phyloP scores from a whole-genome alignment of 2,888 invertebrate species.

The Crossocerus cetratus region DNA sequence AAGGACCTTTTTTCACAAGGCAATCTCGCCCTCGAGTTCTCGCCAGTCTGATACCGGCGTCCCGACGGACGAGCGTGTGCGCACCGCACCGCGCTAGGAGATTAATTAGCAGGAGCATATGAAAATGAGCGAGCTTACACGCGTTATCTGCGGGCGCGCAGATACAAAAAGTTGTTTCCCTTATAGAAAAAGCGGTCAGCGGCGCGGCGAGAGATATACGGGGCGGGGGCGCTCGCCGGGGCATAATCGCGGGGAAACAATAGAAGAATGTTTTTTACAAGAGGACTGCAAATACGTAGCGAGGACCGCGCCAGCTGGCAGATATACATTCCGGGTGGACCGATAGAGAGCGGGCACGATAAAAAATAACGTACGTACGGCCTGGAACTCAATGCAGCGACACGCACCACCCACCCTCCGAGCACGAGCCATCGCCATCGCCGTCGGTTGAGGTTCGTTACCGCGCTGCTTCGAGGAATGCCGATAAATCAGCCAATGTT shows the following conservation, averaged over 20 bases:
- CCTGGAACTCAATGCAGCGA: conserved; percentile 9
- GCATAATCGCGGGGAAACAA: neutral
- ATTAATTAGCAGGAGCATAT: neutral
- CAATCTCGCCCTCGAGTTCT: no score
- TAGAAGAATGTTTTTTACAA: neutral
- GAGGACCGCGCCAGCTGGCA: no score
- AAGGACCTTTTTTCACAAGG: no score
- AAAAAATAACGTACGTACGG: neutral
- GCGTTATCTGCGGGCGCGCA: neutral
- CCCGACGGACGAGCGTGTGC: neutral
- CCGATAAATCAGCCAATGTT: conserved; percentile 79
- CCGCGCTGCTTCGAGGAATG: conserved; percentile 77
- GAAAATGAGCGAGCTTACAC: conserved; percentile 1
- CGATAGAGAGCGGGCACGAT: neutral
- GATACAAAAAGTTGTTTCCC: neutral
- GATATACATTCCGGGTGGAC: neutral
- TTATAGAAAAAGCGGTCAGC: neutral
- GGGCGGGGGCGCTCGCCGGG: neutral
- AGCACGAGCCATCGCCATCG: conserved; percentile 8
- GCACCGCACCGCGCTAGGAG: neutral
- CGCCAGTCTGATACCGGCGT: no score
- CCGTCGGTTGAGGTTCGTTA: conserved; percentile 45
- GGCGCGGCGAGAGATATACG: neutral
- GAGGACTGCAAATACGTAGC: neutral
- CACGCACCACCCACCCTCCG: conserved; percentile 34